A percentile compares a stretch with the other conserved stretches of the same genome.
Evolutionary conservation across 2,888 invertebrate species (phyloP).

Genomic region (Rugalucina vietnamica): DNA sequence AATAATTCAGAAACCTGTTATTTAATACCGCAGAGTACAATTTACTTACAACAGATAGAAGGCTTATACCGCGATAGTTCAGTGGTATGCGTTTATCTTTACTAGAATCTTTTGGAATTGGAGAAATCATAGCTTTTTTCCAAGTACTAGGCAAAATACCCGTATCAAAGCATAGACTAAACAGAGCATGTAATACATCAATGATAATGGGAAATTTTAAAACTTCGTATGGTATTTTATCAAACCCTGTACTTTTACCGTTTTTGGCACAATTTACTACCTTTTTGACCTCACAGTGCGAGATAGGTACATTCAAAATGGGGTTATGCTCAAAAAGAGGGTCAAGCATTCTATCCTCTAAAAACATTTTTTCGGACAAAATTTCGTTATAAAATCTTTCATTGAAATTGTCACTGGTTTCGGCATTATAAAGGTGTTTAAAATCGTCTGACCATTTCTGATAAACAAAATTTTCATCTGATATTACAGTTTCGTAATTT

Average conservation of each 20-base stretch:
- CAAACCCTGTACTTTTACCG: background rate
- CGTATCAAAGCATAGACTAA: slow-evolving; percentile 4
- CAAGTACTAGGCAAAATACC: background rate
- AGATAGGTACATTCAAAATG: background rate
- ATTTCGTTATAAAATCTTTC: background rate
- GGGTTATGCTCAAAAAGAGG: slow-evolving; percentile 8
- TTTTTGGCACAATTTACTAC: background rate
- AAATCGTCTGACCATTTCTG: background rate
- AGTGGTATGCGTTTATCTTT: slow-evolving; percentile 17
- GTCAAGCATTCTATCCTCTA: slow-evolving; percentile 22
- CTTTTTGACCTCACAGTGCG: background rate
- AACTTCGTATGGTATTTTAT: slow-evolving; percentile 12
- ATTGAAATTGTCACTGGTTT: background rate
- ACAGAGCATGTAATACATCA: background rate
- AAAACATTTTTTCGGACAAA: background rate
- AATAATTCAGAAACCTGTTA: background rate
- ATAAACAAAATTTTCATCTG: background rate
- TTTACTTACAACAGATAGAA: slow-evolving; percentile 1
- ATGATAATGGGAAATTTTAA: slow-evolving; percentile 7
- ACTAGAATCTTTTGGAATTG: slow-evolving; percentile 8
- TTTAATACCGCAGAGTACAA: slow-evolving; percentile 11
- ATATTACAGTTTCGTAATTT: background rate
- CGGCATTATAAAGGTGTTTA: background rate
- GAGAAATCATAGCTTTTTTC: slow-evolving; percentile 5
- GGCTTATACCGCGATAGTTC: slow-evolving; percentile 9